A percentile compares a stretch with the other conserved stretches of the same genome.
These are phyloP conservation scores for Blennius ocellaris DNA, from an alignment of 2,113 vertebrate genomes.

Conservation along the genomic window DNA sequence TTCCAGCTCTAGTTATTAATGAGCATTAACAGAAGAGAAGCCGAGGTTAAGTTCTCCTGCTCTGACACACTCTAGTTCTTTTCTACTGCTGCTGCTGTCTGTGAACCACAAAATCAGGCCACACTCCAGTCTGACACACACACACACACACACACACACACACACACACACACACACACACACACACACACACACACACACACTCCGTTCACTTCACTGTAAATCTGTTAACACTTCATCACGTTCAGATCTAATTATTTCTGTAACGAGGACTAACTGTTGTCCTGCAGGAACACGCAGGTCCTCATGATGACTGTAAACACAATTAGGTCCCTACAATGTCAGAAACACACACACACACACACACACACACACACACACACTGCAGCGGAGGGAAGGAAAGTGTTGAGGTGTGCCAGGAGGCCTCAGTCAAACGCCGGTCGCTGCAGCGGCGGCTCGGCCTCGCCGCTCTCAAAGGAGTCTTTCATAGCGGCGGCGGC, in stretches of 20 bases:
- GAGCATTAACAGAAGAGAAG: slow-evolving; percentile 18
- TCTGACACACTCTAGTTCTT: slow-evolving; percentile 22
- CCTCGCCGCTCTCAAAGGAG: slow-evolving; percentile 76
- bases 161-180: too few relatives aligned
- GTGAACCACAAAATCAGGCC: slow-evolving; percentile 4
- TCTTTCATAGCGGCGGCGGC: slow-evolving; percentile 75
- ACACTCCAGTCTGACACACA: neutral
- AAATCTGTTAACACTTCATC: too few relatives aligned
- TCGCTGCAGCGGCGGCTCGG: slow-evolving; percentile 68
- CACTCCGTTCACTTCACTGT: too few relatives aligned
- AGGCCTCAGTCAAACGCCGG: slow-evolving; percentile 66
- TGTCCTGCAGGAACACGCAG: too few relatives aligned
- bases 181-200: too few relatives aligned
- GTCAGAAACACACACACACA: neutral
- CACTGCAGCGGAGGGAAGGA: slow-evolving; percentile 50
- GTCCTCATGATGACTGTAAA: too few relatives aligned
- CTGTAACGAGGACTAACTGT: too few relatives aligned
- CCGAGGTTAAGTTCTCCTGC: too few relatives aligned
- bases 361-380: neutral
- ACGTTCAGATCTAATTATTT: too few relatives aligned
- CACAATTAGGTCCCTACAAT: too few relatives aligned
- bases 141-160: too few relatives aligned
- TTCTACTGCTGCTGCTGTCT: slow-evolving; percentile 19
- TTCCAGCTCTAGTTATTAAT: too few relatives aligned
- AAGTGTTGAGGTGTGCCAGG: slow-evolving; percentile 75